These are phyloP conservation scores for Ctenodactylus gundi DNA, from an alignment of 2,113 vertebrate genomes.

Conservation along the genomic window DNA sequence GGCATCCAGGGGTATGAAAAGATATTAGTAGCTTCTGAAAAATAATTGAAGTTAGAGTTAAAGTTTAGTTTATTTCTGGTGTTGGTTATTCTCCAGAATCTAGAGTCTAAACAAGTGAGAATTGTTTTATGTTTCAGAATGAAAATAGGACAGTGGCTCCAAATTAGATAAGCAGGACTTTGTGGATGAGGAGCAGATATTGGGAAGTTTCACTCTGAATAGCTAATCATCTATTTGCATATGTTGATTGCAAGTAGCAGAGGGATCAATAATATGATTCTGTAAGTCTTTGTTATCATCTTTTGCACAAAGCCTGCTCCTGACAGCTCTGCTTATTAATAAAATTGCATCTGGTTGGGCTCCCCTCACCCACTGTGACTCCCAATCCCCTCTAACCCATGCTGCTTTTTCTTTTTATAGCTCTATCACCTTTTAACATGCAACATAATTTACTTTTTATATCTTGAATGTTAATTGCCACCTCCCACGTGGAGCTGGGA, in stretches of 20 bases:
- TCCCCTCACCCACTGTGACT: neutral
- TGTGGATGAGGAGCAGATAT: neutral
- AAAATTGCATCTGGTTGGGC: neutral
- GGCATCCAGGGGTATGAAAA: neutral
- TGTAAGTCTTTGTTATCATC: neutral
- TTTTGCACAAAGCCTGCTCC: neutral
- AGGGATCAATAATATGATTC: neutral
- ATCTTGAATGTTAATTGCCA: slow-evolving; percentile 14
- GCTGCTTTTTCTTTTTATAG: neutral
- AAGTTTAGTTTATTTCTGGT: slow-evolving; percentile 28
- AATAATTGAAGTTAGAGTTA: neutral
- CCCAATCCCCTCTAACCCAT: neutral
- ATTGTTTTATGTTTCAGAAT: slow-evolving; percentile 41
- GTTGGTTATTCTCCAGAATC: slow-evolving; percentile 3
- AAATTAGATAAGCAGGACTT: neutral
- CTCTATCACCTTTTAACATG: neutral
- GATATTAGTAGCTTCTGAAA: slow-evolving; percentile 54
- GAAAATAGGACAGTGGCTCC: slow-evolving; percentile 3
- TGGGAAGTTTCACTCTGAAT: neutral
- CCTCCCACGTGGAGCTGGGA: neutral
- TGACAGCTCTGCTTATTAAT: neutral
- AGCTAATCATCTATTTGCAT: neutral
- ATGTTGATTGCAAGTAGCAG: neutral
- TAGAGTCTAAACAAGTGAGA: neutral
- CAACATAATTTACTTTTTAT: slow-evolving; percentile 11